phyloP scores from a whole-genome alignment of 2,888 invertebrate species.

The Poecilobothrus nobilitatus region DNA sequence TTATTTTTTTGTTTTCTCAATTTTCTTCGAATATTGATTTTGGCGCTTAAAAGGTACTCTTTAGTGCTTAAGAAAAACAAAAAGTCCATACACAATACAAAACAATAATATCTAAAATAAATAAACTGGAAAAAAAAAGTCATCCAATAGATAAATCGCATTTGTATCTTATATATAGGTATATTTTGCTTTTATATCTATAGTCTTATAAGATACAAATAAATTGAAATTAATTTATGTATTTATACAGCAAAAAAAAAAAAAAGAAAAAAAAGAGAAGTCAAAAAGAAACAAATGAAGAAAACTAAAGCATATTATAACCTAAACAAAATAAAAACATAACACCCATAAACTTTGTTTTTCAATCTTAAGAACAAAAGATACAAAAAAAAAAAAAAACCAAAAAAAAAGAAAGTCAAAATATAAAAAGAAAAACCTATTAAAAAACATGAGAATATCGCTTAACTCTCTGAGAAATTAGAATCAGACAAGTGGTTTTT shows the following conservation, averaged over 20 bases:
- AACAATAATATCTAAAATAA: neutral
- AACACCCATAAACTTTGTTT: neutral
- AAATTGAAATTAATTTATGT: conserved; percentile 6
- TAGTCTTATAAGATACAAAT: neutral
- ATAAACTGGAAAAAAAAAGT: no score
- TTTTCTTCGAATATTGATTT: neutral
- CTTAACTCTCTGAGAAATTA: neutral
- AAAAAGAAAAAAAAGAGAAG: neutral
- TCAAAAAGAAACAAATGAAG: no score
- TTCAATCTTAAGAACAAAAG: neutral
- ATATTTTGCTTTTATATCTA: neutral
- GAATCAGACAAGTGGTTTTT: no score
- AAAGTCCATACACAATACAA: no score
- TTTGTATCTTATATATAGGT: neutral
- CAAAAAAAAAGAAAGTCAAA: neutral
- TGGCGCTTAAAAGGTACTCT: neutral
- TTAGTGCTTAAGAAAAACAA: neutral
- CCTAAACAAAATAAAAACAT: neutral
- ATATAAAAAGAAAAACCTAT: neutral
- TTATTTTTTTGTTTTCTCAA: neutral
- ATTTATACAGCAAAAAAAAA: neutral
- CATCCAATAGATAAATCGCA: neutral
- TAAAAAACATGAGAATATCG: neutral
- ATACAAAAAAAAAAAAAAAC: neutral
- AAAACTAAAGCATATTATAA: neutral